Base-by-base conservation (phyloP, 2,797 vertebrate species). In the Acridotheres tristis region DNA sequence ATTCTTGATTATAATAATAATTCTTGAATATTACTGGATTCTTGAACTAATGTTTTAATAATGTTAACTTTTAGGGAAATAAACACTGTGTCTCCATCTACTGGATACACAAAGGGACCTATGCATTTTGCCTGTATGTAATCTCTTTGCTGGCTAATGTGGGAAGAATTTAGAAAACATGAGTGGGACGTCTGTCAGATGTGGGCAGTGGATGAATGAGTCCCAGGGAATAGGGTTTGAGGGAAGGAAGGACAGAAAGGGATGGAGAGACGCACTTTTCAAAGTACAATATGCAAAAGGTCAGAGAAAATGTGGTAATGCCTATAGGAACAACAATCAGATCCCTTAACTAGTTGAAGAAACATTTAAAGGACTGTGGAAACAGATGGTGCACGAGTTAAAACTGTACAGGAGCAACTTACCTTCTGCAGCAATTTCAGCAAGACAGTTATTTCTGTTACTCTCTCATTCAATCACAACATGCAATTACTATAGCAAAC, bases 391-490 rank as follows among this genome's bases (percentile, higher is more conserved):
- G 89, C 81, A 34, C 59, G 84, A 93, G 91, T 72, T 94, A 93
- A 89, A 95, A 68, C 85, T 96, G 94, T 88, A 90, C 88, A 90
- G 91, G 92, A 95, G 83, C 63, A 91, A 82, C 92, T 93, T 93
- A 90, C 93, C 94, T 96, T 96, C 92, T 88, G 53, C 29, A 25
- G 82, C 69, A 84, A 89, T 96, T 95, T 88, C 66, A 83, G 81
- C 79, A 77, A 84, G 85, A 71, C 93, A 38, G 71, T 89, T 82
- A 73, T 96, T 96, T 78, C 93, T 17, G 75, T 87, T 88, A 85
- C 91, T 83, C 83, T 81, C 83, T 72, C 88, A n/a, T 94, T 97
- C 90, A 94, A 91, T 97, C 95, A 96, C 94, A 97, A 96, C 94
- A 90, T 69, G 78, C 65, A 93, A 92, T 97, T 96, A 93, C 93